Percentiles rank a stretch among this genome's conserved stretches.
phyloP scores from a whole-genome alignment of 2,113 vertebrate genomes.

The Gymnobelideus leadbeateri region DNA sequence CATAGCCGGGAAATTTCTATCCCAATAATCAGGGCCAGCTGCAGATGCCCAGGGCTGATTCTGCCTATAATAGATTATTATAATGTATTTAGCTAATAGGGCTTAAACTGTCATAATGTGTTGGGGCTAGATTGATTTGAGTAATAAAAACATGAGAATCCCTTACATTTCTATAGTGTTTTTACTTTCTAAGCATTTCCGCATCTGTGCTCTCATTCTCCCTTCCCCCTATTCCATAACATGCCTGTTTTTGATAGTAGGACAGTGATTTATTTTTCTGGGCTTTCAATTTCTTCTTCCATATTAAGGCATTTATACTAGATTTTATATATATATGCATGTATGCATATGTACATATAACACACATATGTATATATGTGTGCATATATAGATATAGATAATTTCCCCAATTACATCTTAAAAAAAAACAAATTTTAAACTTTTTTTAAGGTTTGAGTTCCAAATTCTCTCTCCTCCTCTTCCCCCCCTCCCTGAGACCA shows the following conservation, averaged over 20 bases:
- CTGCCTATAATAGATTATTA: constrained; percentile 68
- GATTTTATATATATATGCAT: no score
- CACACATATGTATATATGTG: no score
- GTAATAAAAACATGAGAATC: constrained; percentile 68
- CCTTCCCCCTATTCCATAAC: neutral
- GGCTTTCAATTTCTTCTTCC: neutral
- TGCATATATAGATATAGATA: no score
- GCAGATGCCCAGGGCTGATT: constrained; percentile 65
- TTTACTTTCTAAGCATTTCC: constrained; percentile 60
- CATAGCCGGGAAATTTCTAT: constrained; percentile 34
- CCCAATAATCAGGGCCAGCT: constrained; percentile 57
- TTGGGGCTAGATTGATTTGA: constrained; percentile 67
- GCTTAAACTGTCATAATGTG: constrained; percentile 59
- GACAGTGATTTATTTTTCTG: neutral
- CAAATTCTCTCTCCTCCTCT: neutral
- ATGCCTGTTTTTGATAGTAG: neutral
- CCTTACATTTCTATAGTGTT: constrained; percentile 61
- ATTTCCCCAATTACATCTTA: no score
- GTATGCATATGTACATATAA: no score
- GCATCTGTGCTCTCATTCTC: constrained; percentile 62
- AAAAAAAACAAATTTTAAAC: no score
- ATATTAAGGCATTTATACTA: neutral
- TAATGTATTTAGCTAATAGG: constrained; percentile 69
- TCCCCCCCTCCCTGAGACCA: no score
- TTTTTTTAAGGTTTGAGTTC: neutral